Base-by-base conservation (phyloP, 2,113 vertebrate genomes). In the Sinocyclocheilus anshuiensis region DNA sequence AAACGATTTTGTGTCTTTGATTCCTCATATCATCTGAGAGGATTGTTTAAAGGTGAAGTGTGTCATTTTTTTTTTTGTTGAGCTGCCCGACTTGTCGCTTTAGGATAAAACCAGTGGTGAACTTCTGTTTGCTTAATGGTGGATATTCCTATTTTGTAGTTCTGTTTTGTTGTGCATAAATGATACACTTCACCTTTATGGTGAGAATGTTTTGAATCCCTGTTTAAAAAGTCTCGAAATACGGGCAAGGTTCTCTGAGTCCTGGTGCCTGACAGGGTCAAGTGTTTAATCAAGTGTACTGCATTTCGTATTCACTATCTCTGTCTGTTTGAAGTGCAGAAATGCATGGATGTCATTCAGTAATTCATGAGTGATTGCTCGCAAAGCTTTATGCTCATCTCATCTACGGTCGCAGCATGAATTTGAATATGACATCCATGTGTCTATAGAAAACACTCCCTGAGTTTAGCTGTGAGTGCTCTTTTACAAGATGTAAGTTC, bases 281-380 rank as follows among this genome's bases (percentile, higher is more conserved):
- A 63, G 72, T 48, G 79, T 55, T 75, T 67, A 4, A 11, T 67
- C 79, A 67, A 81, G 61, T 20, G 2, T 29, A 63, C 3, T 11
- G 39, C 6, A 15, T 22, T 24, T 13, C n/a, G 13, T 65, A 4
- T 65, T 26, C 63, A 6, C n/a, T 33, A n/a, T 77, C 22, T 45
- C 36, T 18, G 5, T 39, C 57, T 65, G 39, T 10, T 77, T 16
- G 4, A 78, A 22, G 13, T 15, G 12, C 42, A 78, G 63, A 61
- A 53, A 63, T 74, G 50, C 84, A 88, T 87, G 87, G 85, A 90
- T 89, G 88, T 88, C 84, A 85, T 89, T 86, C 86, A 29, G 75
- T 79, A 78, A 85, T 89, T 91, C 83, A 89, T 88, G 82, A 89
- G 57, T n/a, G 48, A 63, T 86, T 74, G 72, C 89, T 84, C 84